These are phyloP conservation scores for Sebastes wilsoni DNA, from an alignment of 2,797 vertebrate genomes.

Conservation along the genomic window DNA sequence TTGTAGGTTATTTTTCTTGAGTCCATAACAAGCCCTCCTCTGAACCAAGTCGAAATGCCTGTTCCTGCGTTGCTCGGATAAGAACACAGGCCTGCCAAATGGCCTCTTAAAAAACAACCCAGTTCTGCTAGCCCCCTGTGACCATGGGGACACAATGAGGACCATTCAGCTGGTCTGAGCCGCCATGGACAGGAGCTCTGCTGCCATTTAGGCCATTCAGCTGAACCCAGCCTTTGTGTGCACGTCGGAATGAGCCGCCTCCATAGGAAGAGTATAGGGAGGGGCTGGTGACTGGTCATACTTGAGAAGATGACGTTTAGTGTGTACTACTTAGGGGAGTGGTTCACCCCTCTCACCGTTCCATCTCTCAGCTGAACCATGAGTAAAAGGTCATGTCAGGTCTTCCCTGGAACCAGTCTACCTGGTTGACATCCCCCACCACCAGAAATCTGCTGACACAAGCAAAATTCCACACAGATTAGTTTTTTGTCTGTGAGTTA, in stretches of 20 bases:
- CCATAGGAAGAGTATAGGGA: conserved; percentile 44
- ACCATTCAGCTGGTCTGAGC: conserved; percentile 80
- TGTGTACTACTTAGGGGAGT: conserved; percentile 18
- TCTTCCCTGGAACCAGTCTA: conserved; percentile 9
- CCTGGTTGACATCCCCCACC: neutral
- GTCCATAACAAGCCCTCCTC: conserved; percentile 48
- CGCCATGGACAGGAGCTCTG: conserved; percentile 72
- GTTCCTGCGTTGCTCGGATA: conserved; percentile 73
- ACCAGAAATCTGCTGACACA: conserved; percentile 10
- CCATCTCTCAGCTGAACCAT: conserved; percentile 8
- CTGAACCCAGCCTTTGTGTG: conserved; percentile 76
- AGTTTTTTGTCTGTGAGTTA: neutral
- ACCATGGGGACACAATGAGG: conserved; percentile 81
- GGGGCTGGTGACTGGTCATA: conserved; percentile 53
- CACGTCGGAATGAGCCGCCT: conserved; percentile 69
- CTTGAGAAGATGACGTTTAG: conserved; percentile 55
- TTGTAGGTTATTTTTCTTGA: neutral
- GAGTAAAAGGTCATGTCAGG: conserved; percentile 29
- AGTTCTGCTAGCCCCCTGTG: conserved; percentile 78
- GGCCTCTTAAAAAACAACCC: conserved; percentile 79
- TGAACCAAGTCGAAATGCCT: conserved; percentile 74
- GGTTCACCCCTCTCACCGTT: neutral
- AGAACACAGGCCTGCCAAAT: conserved; percentile 76
- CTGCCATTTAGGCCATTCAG: conserved; percentile 80
- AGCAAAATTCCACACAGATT: neutral